Percentiles rank a stretch among this genome's conserved stretches.
Conservation (phyloP, 1,140 invertebrate genomes). For the Zaprionus taronus region DNA sequence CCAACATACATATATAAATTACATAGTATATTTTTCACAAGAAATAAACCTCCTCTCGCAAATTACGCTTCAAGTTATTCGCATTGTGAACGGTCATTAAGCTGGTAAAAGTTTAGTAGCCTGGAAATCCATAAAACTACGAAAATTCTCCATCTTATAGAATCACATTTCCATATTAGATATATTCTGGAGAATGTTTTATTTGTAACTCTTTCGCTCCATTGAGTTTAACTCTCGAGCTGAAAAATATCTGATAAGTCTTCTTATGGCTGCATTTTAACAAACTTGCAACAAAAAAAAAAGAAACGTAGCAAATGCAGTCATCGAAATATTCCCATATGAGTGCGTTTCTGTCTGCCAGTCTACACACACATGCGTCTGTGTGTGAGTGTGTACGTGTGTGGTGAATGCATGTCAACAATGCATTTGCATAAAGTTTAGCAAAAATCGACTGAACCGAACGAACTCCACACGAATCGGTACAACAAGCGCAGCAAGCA, state of each 20-base stretch:
- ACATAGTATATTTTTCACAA: neutral
- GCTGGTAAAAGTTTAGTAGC: neutral
- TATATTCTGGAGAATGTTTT: slow-evolving; percentile 12
- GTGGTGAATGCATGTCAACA: slow-evolving; percentile 53
- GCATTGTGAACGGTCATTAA: slow-evolving; percentile 10
- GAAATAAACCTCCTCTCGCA: neutral
- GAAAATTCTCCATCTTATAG: neutral
- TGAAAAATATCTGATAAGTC: slow-evolving; percentile 46
- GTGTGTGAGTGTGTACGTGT: slow-evolving; percentile 32
- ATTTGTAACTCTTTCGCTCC: slow-evolving; percentile 35
- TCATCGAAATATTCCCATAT: slow-evolving; percentile 39
- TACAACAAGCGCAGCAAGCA: slow-evolving; percentile 42
- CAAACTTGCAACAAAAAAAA: slow-evolving; percentile 16
- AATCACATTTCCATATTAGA: slow-evolving; percentile 31
- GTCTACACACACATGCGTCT: neutral
- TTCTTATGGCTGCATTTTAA: slow-evolving; percentile 25
- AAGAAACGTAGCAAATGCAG: slow-evolving; percentile 30
- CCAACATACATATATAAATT: neutral
- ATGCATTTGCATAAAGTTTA: slow-evolving; percentile 77
- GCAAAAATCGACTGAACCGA: slow-evolving; percentile 36
- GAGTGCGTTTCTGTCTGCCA: neutral
- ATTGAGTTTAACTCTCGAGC: slow-evolving; percentile 30
- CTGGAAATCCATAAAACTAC: slow-evolving; percentile 14
- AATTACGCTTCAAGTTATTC: neutral
- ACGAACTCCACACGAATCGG: slow-evolving; percentile 36